A percentile compares a stretch with the other conserved stretches of the same genome.
phyloP scores from a whole-genome alignment of 2,797 vertebrate genomes.

The Premnoplex brunnescens region DNA sequence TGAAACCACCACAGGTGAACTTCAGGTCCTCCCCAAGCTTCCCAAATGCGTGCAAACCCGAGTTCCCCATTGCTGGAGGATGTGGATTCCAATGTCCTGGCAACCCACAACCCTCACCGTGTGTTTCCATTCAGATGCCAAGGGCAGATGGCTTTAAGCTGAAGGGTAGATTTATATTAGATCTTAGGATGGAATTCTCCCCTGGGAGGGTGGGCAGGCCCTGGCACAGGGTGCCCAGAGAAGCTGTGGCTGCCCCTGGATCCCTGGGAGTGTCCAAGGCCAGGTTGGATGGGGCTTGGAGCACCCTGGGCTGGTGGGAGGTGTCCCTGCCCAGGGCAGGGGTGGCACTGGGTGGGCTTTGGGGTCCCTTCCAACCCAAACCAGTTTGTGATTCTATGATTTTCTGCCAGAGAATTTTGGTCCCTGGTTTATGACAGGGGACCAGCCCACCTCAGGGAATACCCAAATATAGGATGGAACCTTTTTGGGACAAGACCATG shows the following conservation, averaged over 20 bases:
- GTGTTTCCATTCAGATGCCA: fast-evolving
- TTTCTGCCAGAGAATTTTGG: neutral
- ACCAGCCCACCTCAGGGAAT: neutral
- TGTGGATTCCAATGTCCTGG: neutral
- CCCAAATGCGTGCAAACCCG: neutral
- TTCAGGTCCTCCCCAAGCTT: neutral
- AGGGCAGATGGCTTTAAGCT: neutral
- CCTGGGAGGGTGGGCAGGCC: neutral
- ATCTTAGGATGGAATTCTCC: neutral
- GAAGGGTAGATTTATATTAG: neutral
- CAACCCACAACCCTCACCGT: neutral
- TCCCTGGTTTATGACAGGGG: neutral
- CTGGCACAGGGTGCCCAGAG: neutral
- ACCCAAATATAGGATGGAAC: fast-evolving
- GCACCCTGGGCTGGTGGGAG: neutral
- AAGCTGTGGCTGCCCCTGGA: neutral
- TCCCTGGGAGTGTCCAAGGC: neutral
- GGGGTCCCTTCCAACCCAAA: fast-evolving
- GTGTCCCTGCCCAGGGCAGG: neutral
- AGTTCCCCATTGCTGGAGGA: fast-evolving
- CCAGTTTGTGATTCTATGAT: fast-evolving
- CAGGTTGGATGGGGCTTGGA: neutral
- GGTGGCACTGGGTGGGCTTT: fast-evolving
- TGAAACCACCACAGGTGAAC: neutral
- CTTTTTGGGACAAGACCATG: neutral